Conservation (phyloP, 2,797 vertebrate genomes). For the Enteromius anoplus region DNA sequence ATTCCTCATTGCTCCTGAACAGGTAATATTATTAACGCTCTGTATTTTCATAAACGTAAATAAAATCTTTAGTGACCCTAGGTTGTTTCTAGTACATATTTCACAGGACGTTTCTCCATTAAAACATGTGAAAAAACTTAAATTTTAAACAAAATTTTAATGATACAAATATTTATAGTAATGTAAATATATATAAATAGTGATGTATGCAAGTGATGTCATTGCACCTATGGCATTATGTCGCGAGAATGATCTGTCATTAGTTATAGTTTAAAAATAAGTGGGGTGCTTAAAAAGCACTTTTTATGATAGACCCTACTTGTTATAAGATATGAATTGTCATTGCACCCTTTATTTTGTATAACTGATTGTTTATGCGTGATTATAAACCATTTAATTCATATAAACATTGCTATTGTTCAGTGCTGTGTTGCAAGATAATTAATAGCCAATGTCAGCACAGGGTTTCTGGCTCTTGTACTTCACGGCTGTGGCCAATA, state of each 20-base stretch:
- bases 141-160: too few species aligned
- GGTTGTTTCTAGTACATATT: neutral
- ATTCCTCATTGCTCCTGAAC: constrained; percentile 47
- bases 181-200: neutral
- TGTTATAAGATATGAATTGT: neutral
- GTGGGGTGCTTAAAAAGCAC: neutral
- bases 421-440: constrained; percentile 15
- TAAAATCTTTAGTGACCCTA: neutral
- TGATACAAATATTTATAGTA: neutral
- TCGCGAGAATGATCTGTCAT: neutral
- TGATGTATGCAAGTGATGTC: neutral
- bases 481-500: constrained; percentile 48
- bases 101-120: neutral
- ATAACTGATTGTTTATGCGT: neutral
- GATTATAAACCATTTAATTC: neutral
- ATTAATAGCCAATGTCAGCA: constrained; percentile 41
- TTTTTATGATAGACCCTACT: neutral
- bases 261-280: neutral
- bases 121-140: too few species aligned
- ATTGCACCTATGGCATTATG: neutral
- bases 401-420: neutral
- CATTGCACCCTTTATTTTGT: neutral
- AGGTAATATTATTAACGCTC: constrained; percentile 19
- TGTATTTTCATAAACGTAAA: neutral
- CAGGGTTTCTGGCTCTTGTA: constrained; percentile 27